Conservation (phyloP, 2,797 vertebrate genomes). For the Rhinoraja longicauda region DNA sequence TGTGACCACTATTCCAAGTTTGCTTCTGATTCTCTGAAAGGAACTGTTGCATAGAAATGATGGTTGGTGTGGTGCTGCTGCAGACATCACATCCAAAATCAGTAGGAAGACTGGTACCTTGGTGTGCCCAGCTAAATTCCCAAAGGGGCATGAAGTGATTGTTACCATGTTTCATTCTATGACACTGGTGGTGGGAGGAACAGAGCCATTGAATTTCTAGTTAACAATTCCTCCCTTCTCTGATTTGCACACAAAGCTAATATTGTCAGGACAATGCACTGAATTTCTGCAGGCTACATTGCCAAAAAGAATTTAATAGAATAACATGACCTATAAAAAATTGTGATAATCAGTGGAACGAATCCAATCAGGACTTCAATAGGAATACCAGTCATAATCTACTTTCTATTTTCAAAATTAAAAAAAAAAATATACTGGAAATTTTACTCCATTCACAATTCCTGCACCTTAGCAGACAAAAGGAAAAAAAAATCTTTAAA, state of each 20-base stretch:
- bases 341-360: neutral
- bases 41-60: too few species aligned
- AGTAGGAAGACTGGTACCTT: too few species aligned
- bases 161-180: too few species aligned
- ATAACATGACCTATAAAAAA: neutral
- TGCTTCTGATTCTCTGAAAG: too few species aligned
- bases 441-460: neutral
- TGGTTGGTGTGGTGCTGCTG: too few species aligned
- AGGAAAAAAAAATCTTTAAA: neutral
- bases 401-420: too few species aligned
- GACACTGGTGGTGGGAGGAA: too few species aligned
- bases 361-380: neutral
- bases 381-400: neutral
- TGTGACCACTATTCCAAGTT: too few species aligned
- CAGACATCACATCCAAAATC: too few species aligned
- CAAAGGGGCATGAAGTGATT: too few species aligned
- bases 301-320: neutral
- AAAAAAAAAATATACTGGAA: neutral
- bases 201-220: too few species aligned
- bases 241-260: neutral
- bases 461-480: neutral
- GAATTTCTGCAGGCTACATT: neutral
- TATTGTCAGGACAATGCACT: neutral
- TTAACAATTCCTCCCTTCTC: neutral
- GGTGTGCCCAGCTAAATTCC: too few species aligned